These are phyloP conservation scores for Orchesellides sinensis DNA, from an alignment of 2,888 invertebrate species.

Conservation along the genomic window DNA sequence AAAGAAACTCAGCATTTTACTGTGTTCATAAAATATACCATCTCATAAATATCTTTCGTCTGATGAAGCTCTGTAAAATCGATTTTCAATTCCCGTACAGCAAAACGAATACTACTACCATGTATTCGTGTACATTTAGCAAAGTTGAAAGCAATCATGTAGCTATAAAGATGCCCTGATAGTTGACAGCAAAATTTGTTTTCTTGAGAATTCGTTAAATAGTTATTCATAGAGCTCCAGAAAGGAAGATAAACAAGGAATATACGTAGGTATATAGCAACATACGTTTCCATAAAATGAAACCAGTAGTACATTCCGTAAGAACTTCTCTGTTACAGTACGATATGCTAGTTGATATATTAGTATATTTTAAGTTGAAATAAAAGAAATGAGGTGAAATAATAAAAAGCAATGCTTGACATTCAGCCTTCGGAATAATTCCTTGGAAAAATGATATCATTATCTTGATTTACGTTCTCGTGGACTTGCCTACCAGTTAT, in stretches of 20 bases:
- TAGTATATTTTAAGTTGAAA: neutral
- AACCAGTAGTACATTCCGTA: too few species aligned
- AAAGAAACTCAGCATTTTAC: neutral
- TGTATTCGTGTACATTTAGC: neutral
- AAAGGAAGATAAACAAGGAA: too few species aligned
- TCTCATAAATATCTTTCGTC: constrained; percentile 2
- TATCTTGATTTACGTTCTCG: constrained; percentile 39
- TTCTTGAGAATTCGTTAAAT: neutral
- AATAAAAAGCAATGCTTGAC: constrained; percentile 28
- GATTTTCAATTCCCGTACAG: constrained; percentile 26
- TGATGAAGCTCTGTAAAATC: constrained; percentile 11
- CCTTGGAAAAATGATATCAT: constrained; percentile 43
- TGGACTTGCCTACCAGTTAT: neutral
- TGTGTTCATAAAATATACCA: constrained; percentile 9
- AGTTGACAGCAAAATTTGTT: constrained; percentile 23
- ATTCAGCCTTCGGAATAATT: constrained; percentile 33
- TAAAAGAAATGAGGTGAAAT: neutral
- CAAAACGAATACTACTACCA: neutral
- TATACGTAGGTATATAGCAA: too few species aligned
- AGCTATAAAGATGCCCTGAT: neutral
- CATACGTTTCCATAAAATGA: too few species aligned
- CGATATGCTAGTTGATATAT: too few species aligned
- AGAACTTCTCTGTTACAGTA: neutral
- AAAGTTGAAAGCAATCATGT: neutral
- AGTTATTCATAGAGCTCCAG: neutral